Base-by-base conservation (phyloP, 1,140 invertebrate genomes). In the Lethrus apterus region DNA sequence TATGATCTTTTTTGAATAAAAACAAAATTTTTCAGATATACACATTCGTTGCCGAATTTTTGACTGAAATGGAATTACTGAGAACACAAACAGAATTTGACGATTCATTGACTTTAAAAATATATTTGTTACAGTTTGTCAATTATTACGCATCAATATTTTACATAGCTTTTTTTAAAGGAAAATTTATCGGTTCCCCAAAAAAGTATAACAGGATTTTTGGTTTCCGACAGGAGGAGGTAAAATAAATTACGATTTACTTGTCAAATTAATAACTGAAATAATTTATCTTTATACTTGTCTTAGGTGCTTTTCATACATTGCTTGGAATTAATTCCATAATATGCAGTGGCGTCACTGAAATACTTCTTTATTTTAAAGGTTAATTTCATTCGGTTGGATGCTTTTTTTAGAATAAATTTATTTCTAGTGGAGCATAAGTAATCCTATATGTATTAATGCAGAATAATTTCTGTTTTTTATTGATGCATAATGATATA, bases 131-230 rank as follows among this genome's bases (percentile, higher is more conserved):
- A 24, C 93, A 98, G 72, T 98, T 98, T 72, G 89, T 98, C 21
- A 99, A 99, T 69, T 98, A 96, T 67, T 98, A 98, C 68, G 89
- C 93, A 14, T 95, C 93, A 1, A 94, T 98, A 64, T 95, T 98
- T 73, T 99, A 99, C 63, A 94, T 99, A 58, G 95, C 93, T 0
- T 98, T 98, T 71, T 86, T 97, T 56, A 98, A 98, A 67, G 94
- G 93, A 30, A 93, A 89, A 67, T 86, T 89, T 55, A 75, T 89
- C n/a, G 89, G 89, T 0, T 81, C 84, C 62, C 89, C 89, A 0
- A 83, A 81, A 3, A 70, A 80, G 21, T 92, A 92, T 56, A 85
- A 81, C 46, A 71, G 77, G 15, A 70, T 92, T 10, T 81, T 90
- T 57, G 75, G 77, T 1, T 83, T 78, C 56, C 74, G 89, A 35